Evolutionary conservation across 2,888 invertebrate species (phyloP), one percentile per base, ranked within the genome.

Genomic region (Machimus rusticus): DNA sequence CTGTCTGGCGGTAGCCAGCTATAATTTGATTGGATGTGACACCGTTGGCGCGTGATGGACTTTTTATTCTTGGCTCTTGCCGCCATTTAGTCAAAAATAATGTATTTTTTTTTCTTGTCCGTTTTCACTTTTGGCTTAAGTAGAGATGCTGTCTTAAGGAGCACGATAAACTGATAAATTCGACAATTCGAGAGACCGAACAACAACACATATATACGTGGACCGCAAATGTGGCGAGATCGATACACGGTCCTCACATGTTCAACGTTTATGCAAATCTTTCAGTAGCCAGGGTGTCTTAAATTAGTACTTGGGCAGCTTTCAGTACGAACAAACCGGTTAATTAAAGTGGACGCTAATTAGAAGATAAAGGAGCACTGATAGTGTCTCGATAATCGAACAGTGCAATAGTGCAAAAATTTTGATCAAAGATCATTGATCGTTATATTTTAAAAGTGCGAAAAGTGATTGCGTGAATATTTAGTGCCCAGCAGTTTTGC

Each of bases 251-350:
- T 23, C 55, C 39, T 37, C 76, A 37, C 19, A 37, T 76, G 76
- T 76, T 86, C 78, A 23, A 34, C 23, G 55, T 28, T 78, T 86
- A 51, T 34, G 77, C 78, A 78, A 66, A 79, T 87, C 55, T 82
- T 77, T 77, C 37, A 79, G n/a, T 51, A 46, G 31, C 74, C 57
- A 57, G 55, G 39, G 66, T 66, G 39, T 86, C 78, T 84, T 87
- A 79, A 55, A 74, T 93, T 92, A 93, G 93, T 93, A 91, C 91
- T 91, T 92, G 91, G 91, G 91, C 91, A 92, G 92, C 92, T 91
- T 90, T 93, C 92, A 92, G 91, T 92, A 91, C 91, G 92, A 91
- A 91, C 91, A 91, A 92, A 91, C 91, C 92, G 91, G 91, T 90
- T 90, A 88, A 88, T 87, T 89, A 87, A 87, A 78, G 89, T 89